Base-by-base conservation (phyloP, 2,113 vertebrate species). In the Onychorhynchus coronatus region DNA sequence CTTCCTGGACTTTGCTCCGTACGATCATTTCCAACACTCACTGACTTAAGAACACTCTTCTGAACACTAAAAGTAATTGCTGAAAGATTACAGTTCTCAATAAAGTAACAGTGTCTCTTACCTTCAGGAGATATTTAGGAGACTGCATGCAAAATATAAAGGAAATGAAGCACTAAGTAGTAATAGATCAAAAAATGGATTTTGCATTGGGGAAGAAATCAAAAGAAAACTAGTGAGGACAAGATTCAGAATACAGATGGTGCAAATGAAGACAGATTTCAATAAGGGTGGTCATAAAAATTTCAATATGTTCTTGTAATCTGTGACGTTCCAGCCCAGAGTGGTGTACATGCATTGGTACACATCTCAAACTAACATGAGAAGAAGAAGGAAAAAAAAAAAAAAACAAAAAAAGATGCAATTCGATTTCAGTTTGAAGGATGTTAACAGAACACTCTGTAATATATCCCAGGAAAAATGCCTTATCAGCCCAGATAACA, bases 101-200 rank as follows among this genome's bases (percentile, higher is more conserved):
- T 67, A 94, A 82, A 92, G 78, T 81, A 96, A 95, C 59, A 41
- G 67, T 20, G 62, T 55, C 42, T 97, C 98, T 98, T 98, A 98
- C 98, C 98, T 98, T 98, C 95, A 98, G 95, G 61, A 98, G 96
- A 87, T 98, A 98, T 98, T 98, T 98, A 95, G 98, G 98, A 97
- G 98, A 98, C 98, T 98, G 97, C 97, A 94, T 97, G 97, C 87
- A 97, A 97, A 97, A 95, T 58, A 96, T 15, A 97, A 96, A 96
- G 94, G 88, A 96, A 97, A 98, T 93, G 63, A 96, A 96, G 91
- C 1, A 19, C 94, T 98, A 95, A 97, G 88, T 73, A 89, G 89
- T 58, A 62, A 96, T 91, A 76, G 80, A 95, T 63, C 23, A 95
- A 93, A 88, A 96, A 91, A 70, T 3, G n/a, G 52, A 68, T 82